These are phyloP conservation scores for Nannoperca obscura DNA, from an alignment of 2,797 vertebrate genomes.

Conservation along the genomic window DNA sequence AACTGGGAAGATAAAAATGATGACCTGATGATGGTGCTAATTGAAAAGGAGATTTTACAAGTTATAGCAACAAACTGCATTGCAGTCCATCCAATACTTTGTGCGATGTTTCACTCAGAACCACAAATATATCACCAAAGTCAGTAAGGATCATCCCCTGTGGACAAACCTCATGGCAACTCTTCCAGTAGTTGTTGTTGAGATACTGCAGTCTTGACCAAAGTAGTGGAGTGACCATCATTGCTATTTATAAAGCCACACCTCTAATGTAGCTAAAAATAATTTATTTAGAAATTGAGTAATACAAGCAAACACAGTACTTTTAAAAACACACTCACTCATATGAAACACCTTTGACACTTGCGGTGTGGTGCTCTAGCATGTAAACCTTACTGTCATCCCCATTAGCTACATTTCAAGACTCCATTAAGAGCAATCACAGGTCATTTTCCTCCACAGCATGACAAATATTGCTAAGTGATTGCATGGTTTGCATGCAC, in stretches of 20 bases:
- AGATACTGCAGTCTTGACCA: constrained; percentile 7
- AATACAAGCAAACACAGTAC: too few species aligned
- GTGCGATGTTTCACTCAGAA: background rate
- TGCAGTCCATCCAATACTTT: background rate
- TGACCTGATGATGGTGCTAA: background rate
- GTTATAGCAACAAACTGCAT: background rate
- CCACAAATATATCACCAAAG: background rate
- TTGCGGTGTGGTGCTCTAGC: background rate
- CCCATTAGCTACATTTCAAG: constrained; percentile 39
- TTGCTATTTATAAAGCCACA: background rate
- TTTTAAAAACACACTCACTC: too few species aligned
- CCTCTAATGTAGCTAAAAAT: background rate
- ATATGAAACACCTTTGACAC: too few species aligned
- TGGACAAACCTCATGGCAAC: background rate
- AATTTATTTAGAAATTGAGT: too few species aligned
- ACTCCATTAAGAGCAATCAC: constrained; percentile 45
- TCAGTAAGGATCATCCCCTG: background rate
- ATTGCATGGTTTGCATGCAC: constrained; percentile 2
- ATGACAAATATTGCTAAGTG: constrained; percentile 9
- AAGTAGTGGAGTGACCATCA: background rate
- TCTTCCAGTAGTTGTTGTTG: background rate
- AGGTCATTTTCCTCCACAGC: constrained; percentile 42
- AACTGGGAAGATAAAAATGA: background rate
- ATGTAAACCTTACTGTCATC: constrained; percentile 5
- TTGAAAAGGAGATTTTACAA: background rate